Evolutionary conservation across 2,888 invertebrate genomes (phyloP).

Genomic region (Aspidapion aeneum): DNA sequence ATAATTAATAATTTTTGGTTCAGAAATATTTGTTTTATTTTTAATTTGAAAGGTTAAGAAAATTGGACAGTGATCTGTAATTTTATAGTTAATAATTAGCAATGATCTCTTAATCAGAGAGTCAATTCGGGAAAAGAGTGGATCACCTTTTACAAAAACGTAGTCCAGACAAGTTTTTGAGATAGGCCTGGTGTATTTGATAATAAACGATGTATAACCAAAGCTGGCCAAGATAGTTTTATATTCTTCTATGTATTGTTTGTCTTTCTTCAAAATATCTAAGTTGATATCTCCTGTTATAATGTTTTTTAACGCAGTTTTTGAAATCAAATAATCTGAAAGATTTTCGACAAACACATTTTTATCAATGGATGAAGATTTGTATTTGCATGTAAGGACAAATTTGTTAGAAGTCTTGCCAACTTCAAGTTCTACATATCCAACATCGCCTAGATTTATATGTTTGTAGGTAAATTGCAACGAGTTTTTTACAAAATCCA

Average conservation of each 20-base stretch:
- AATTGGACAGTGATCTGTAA: too few relatives aligned
- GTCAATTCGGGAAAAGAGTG: too few relatives aligned
- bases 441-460: background rate
- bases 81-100: too few relatives aligned
- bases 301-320: background rate
- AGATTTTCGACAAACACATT: background rate
- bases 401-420: background rate
- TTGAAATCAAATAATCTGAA: background rate
- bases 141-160: background rate
- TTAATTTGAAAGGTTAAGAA: too few relatives aligned
- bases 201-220: background rate
- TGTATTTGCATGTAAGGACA: background rate
- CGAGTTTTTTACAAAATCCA: background rate
- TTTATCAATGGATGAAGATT: background rate
- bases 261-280: background rate
- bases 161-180: background rate
- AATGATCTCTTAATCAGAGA: too few relatives aligned
- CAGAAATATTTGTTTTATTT: too few relatives aligned
- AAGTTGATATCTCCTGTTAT: background rate
- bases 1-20: too few relatives aligned
- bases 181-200: background rate
- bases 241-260: background rate
- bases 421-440: background rate
- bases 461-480: background rate
- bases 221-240: background rate